These are phyloP conservation scores for Premnoplex brunnescens DNA, from an alignment of 2,797 vertebrate genomes.

Conservation along the genomic window DNA sequence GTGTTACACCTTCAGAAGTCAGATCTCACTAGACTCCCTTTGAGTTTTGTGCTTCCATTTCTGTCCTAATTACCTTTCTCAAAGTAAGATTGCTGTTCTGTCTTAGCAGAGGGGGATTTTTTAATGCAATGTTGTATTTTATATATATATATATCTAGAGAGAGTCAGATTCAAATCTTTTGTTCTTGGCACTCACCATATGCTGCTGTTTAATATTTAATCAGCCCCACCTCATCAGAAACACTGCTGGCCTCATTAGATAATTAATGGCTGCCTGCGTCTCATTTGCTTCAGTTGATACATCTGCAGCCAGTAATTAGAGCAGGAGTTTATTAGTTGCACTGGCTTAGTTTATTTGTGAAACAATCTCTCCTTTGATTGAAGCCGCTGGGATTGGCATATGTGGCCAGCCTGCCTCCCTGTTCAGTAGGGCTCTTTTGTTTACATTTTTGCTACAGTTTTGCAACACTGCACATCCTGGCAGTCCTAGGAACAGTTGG, in stretches of 20 bases:
- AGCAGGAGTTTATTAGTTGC: constrained; percentile 83
- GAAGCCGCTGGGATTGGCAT: constrained; percentile 76
- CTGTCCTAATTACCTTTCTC: constrained; percentile 78
- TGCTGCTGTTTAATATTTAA: constrained; percentile 89
- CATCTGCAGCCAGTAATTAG: constrained; percentile 88
- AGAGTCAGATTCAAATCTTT: constrained; percentile 61
- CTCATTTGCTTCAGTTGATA: constrained; percentile 83
- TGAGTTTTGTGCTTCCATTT: constrained; percentile 64
- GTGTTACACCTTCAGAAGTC: constrained; percentile 71
- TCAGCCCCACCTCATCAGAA: constrained; percentile 85
- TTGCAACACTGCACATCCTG: constrained; percentile 75
- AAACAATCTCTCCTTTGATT: constrained; percentile 78
- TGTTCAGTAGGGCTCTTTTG: constrained; percentile 74
- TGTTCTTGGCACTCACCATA: constrained; percentile 81
- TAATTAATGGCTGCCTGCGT: constrained; percentile 85
- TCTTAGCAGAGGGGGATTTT: neutral
- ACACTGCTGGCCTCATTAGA: constrained; percentile 84
- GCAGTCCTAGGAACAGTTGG: constrained; percentile 76
- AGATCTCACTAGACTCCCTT: constrained; percentile 40
- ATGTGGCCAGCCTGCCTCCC: constrained; percentile 73
- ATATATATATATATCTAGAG: neutral
- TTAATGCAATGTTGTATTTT: neutral
- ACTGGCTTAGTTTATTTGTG: constrained; percentile 80
- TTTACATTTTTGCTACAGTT: constrained; percentile 80
- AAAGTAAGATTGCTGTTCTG: constrained; percentile 53